Base-by-base conservation (phyloP, 1,140 invertebrate species). In the Aphaenogaster ashmeadi region DNA sequence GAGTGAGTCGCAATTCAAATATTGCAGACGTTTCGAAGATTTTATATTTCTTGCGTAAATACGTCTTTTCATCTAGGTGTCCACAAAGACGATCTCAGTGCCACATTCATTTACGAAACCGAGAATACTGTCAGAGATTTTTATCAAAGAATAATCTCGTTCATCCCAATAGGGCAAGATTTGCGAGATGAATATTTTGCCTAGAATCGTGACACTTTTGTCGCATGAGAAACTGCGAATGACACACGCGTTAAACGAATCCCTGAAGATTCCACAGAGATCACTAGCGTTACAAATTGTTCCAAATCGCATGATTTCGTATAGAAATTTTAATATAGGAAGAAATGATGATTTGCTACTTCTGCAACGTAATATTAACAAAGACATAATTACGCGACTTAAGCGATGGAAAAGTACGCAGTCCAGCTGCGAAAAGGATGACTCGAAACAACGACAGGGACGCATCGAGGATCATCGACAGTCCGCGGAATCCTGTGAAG, bases 1-100 rank as follows among this genome's bases (percentile, higher is more conserved):
- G 50, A 44, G 21, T 9, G n/a, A 41, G 52, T 13, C 15, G 41
- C 18, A 81, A 81, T 44, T 71, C 52, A 27, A 64, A 60, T 83
- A 72, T 74, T 44, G 38, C 41, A 38, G 21, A 27, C 2, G 4
- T n/a, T 50, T 36, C n/a, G n/a, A 27, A 66, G 18, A 56, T 41
- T 72, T 71, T 56, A 60, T 74, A 60, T 62, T 13, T 75, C 11
- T 7, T 13, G 2, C 13, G 33, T 21, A 75, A 84, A 72, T 47
- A 75, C 27, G 13, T 47, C 33, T 84, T 84, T 18, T 84, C 69
- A 75, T 62, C 72, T 7, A 89, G 89, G 84, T 87, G 9, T 64
- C 50, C 6, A 41, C 62, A 41, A 66, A 66, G 18, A 41, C 21
- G 56, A 77, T 7, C 15, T 52, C 15, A 7, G 18, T 54, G 36